A percentile compares a stretch with the other conserved stretches of the same genome.
Conservation (phyloP, 92 coral and sea anemone species). For the Zoanthus sociatus region DNA sequence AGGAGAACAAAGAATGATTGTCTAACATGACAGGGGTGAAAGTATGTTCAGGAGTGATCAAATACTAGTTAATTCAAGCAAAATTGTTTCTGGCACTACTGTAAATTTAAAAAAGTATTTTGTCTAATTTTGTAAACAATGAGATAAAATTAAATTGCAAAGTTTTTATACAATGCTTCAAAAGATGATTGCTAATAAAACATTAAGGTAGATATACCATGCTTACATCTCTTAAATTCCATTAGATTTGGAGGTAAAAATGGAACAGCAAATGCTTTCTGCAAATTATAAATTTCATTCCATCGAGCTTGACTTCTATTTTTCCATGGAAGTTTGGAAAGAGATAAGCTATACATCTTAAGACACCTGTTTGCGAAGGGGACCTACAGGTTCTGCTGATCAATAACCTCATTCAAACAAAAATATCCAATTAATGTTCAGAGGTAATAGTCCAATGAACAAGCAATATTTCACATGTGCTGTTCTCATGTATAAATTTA, state of each 20-base stretch:
- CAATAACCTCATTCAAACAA: not conserved
- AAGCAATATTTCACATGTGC: not conserved
- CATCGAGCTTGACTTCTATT: not conserved
- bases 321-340: not conserved
- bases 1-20: no score
- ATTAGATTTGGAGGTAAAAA: not conserved
- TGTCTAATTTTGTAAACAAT: no score
- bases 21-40: no score
- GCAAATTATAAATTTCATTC: not conserved
- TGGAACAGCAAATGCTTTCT: not conserved
- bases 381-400: not conserved
- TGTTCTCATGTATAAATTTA: not conserved
- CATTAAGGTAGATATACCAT: not conserved
- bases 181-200: not conserved
- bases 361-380: not conserved
- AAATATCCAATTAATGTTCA: not conserved
- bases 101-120: no score
- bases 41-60: no score
- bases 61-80: no score
- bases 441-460: not conserved
- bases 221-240: not conserved
- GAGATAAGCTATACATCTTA: not conserved
- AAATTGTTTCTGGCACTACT: no score
- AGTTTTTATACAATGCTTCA: no score
- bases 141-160: no score